Conservation (phyloP, 2,797 vertebrate species). For the Hydrocynus forskahlii region DNA sequence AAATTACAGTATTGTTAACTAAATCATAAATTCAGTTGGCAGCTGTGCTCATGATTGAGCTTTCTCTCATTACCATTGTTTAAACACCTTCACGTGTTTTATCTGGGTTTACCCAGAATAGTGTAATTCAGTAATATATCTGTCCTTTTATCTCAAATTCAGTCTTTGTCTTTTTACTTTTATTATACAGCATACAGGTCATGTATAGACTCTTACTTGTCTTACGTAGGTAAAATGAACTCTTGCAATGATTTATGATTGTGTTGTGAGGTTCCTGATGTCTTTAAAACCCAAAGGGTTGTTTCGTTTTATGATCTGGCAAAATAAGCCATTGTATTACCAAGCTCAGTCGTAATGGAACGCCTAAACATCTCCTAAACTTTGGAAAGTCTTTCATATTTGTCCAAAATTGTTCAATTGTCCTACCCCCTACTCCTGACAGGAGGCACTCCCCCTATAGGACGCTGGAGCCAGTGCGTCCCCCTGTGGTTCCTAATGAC, state of each 20-base stretch:
- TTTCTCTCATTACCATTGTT: too few relatives aligned
- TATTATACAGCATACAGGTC: neutral
- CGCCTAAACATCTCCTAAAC: neutral
- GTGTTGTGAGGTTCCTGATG: neutral
- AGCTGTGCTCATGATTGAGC: too few relatives aligned
- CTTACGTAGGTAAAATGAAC: neutral
- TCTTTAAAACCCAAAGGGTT: neutral
- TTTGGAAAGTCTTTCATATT: neutral
- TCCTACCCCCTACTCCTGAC: slow-evolving; percentile 53
- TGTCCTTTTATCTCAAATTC: neutral
- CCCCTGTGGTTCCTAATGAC: slow-evolving; percentile 96
- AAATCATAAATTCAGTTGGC: too few relatives aligned
- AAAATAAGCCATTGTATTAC: neutral
- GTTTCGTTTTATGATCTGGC: neutral
- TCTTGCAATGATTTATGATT: neutral
- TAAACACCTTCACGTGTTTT: too few relatives aligned
- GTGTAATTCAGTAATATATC: neutral
- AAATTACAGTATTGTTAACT: too few relatives aligned
- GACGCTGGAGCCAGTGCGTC: slow-evolving; percentile 95
- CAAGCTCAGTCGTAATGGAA: neutral
- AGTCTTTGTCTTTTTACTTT: neutral
- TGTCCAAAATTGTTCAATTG: neutral
- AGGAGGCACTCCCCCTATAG: slow-evolving; percentile 97
- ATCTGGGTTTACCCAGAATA: too few relatives aligned
- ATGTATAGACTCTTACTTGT: neutral